Conservation (phyloP, 2,888 invertebrate species). For the Drosophila subquinaria region DNA sequence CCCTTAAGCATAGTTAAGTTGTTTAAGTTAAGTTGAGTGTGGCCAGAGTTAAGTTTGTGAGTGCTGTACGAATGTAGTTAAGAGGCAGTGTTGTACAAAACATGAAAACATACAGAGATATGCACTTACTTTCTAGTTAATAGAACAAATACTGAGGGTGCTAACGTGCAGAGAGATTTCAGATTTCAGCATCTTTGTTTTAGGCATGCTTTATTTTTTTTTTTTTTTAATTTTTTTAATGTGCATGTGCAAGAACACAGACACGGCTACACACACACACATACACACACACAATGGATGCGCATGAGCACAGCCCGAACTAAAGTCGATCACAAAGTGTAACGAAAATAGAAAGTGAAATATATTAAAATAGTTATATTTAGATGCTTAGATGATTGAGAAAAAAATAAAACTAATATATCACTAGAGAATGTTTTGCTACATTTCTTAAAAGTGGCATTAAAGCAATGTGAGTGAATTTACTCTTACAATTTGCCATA, state of each 20-base stretch:
- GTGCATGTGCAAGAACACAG: slow-evolving; percentile 57
- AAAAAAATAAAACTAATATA: slow-evolving; percentile 18
- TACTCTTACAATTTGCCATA: slow-evolving; percentile 37
- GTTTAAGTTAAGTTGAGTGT: slow-evolving; percentile 34
- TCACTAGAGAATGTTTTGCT: slow-evolving; percentile 29
- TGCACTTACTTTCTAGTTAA: slow-evolving; percentile 74
- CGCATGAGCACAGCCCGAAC: slow-evolving; percentile 51
- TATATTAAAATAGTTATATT: slow-evolving; percentile 37
- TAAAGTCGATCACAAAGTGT: slow-evolving; percentile 47
- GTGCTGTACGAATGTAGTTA: slow-evolving; percentile 21
- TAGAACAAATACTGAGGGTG: slow-evolving; percentile 59
- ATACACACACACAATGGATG: slow-evolving; percentile 38
- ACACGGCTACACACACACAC: slow-evolving; percentile 40
- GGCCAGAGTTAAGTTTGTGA: slow-evolving; percentile 40
- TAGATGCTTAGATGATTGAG: slow-evolving; percentile 28
- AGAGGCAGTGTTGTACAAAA: slow-evolving; percentile 28
- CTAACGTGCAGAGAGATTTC: slow-evolving; percentile 70
- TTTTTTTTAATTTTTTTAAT: neutral
- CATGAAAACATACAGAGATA: slow-evolving; percentile 43
- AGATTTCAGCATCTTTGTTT: slow-evolving; percentile 46
- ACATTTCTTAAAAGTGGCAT: slow-evolving; percentile 43
- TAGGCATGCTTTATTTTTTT: slow-evolving; percentile 44
- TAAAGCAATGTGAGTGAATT: slow-evolving; percentile 49
- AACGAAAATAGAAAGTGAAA: slow-evolving; percentile 65
- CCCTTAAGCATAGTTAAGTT: slow-evolving; percentile 24